phyloP scores from a whole-genome alignment of 2,113 vertebrate genomes.

The Murina feae region DNA sequence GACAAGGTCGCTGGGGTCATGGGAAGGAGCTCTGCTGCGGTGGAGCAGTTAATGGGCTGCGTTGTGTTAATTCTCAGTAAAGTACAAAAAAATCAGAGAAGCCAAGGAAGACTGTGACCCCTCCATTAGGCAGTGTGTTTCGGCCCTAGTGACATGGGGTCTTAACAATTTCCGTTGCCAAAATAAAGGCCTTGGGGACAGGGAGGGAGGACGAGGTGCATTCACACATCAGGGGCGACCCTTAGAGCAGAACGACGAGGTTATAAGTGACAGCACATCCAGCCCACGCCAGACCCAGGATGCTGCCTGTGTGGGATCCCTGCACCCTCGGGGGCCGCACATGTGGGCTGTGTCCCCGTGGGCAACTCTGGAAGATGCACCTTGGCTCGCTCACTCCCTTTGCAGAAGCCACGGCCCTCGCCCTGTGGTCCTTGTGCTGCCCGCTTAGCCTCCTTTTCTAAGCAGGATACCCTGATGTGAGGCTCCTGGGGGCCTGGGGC shows the following conservation, averaged over 20 bases:
- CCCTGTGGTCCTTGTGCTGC: neutral
- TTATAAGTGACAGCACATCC: neutral
- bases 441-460: neutral
- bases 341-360: neutral
- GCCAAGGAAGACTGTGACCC: neutral
- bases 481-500: neutral
- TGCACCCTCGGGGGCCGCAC: accelerated
- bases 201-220: neutral
- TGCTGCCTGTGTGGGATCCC: no score
- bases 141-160: neutral
- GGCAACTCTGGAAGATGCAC: neutral
- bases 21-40: no score
- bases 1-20: neutral
- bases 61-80: neutral
- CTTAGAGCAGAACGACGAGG: accelerated
- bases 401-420: neutral
- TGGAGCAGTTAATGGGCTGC: neutral
- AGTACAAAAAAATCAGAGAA: neutral
- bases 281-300: neutral
- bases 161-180: neutral
- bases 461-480: neutral
- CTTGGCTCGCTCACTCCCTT: neutral
- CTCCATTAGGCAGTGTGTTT: neutral
- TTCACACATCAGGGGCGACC: neutral
- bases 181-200: neutral